Base-by-base conservation (phyloP, 2,113 vertebrate genomes). In the Pseudonaja textilis region DNA sequence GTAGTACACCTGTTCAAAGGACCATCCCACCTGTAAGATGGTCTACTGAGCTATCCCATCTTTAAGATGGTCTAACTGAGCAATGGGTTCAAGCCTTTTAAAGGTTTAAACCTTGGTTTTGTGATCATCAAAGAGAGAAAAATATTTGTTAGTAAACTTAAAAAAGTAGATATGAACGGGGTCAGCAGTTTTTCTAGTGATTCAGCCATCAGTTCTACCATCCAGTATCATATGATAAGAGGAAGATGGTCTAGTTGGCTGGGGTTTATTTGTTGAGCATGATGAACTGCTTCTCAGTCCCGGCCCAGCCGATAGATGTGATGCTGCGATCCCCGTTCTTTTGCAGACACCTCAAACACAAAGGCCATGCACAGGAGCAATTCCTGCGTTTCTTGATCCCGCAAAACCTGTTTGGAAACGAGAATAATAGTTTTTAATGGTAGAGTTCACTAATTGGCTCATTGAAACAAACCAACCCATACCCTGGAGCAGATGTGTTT, bases 291-390 rank as follows among this genome's bases (percentile, higher is more conserved):
- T 47, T 57, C 39, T 93, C 56, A 93, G 47, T 93, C 92, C 89
- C 89, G 92, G 74, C 92, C 95, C 93, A 97, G 96, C 85, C 95
- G 96, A 89, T 97, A 97, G 90, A 97, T 97, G 61, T 97, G 97
- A 61, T 97, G 96, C 74, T 97, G 97, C 85, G 97, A 96, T 34
- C 97, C 97, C 1, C 95, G 96, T 87, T 97, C 97, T 5, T 96
- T 97, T 88, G 97, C 97, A 74, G 97, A 97, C 89, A 97, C 97
- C 90, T 97, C 97, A 18, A 97, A 97, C 88, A 97, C 97, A 0
- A 97, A 97, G 29, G 97, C 97, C 0, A 97, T 96, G 86, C 97
- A 97, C 20, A 97, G 94, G 25, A 97, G 95, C 81, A 97, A 92
- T 85, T 97, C 97, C 93, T 97, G 97, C 39, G 97, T 97, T 74